Percentiles rank a stretch among this genome's conserved stretches.
Conservation (phyloP, 2,113 vertebrate genomes). For the Rhabdomys dilectus region DNA sequence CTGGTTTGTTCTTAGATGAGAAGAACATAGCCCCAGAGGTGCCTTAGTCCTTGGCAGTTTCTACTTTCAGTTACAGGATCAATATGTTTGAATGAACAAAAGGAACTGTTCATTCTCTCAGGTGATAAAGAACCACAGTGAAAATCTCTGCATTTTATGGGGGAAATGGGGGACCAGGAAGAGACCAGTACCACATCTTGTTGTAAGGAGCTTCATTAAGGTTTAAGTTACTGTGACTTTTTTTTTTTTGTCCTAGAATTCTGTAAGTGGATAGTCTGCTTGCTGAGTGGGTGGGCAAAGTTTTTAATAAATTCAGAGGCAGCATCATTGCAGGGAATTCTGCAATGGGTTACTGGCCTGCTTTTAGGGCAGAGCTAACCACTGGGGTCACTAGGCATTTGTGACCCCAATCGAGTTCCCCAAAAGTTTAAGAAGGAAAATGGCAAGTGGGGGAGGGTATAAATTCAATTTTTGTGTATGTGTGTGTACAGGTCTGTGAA, state of each 20-base stretch:
- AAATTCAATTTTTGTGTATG: not conserved
- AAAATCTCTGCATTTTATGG: not conserved
- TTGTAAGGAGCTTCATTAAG: not conserved
- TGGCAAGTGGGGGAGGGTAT: not conserved
- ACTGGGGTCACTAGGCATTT: not conserved
- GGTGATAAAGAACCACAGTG: not conserved
- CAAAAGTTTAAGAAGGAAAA: slow-evolving; percentile 5
- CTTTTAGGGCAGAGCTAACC: not conserved
- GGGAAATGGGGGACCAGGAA: not conserved
- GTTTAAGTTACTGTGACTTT: not conserved
- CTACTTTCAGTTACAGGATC: not conserved
- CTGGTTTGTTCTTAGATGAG: not conserved
- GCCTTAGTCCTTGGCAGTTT: not conserved
- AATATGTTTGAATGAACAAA: not conserved
- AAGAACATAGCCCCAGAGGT: not conserved
- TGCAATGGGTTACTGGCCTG: not conserved
- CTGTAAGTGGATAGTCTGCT: not conserved
- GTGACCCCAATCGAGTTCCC: not conserved
- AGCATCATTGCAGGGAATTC: not conserved
- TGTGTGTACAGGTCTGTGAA: not conserved
- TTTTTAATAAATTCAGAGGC: not conserved
- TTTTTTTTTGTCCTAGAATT: not conserved
- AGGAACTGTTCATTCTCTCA: not conserved
- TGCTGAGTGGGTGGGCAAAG: not conserved
- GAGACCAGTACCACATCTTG: not conserved